Evolutionary conservation across 2,888 invertebrate genomes (phyloP).

Genomic region (Coleophora flavipennella): DNA sequence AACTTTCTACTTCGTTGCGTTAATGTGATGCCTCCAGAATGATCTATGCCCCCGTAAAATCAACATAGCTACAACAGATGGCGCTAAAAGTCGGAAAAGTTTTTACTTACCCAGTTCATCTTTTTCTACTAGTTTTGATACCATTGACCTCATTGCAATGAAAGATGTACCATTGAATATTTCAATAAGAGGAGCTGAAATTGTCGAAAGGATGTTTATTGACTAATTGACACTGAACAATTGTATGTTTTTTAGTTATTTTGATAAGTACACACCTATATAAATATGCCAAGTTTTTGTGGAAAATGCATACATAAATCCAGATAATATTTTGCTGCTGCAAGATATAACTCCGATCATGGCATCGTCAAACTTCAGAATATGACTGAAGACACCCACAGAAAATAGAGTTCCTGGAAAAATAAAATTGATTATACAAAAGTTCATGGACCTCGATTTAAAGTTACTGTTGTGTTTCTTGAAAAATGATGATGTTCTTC

Average conservation of each 20-base stretch:
- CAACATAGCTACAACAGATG: too few relatives aligned
- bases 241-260: too few relatives aligned
- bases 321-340: conserved; percentile 87
- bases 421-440: not conserved
- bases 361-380: conserved; percentile 86
- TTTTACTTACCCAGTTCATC: conserved; percentile 79
- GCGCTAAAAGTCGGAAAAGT: not conserved
- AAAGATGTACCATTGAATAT: conserved; percentile 90
- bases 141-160: conserved; percentile 90
- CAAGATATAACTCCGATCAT: conserved; percentile 88
- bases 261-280: conserved; percentile 73
- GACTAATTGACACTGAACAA: too few relatives aligned
- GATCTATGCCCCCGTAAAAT: too few relatives aligned
- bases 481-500: too few relatives aligned
- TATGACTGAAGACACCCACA: conserved; percentile 86
- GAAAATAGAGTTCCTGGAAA: conserved; percentile 83
- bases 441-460: too few relatives aligned
- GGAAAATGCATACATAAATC: conserved; percentile 89
- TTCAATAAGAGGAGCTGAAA: conserved; percentile 84
- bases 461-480: too few relatives aligned
- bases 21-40: too few relatives aligned
- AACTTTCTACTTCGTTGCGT: too few relatives aligned
- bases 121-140: conserved; percentile 85
- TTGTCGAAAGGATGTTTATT: not conserved
- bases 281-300: conserved; percentile 85